Conservation (phyloP, 1,140 invertebrate genomes). For the Eriocheir sinensis region DNA sequence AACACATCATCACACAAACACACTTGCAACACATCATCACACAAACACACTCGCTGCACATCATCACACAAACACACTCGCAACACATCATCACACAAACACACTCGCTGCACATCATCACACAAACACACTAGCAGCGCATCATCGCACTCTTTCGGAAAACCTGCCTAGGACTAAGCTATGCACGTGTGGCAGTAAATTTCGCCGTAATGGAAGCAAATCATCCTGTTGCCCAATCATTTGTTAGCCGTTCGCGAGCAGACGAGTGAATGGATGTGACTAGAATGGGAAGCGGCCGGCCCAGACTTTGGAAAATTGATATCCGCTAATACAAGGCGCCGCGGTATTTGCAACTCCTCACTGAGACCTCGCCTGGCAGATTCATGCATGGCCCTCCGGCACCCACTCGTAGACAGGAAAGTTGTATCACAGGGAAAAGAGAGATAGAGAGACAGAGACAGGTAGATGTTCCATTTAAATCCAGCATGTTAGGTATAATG, state of each 20-base stretch:
- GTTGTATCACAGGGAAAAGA: too few relatives aligned
- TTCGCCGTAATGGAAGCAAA: neutral
- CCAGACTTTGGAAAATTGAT: neutral
- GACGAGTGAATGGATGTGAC: neutral
- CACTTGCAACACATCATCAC: neutral
- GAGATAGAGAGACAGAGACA: too few relatives aligned
- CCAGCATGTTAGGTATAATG: too few relatives aligned
- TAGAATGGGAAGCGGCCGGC: neutral
- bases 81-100: neutral
- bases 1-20: neutral
- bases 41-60: too few relatives aligned
- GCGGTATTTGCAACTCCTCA: neutral
- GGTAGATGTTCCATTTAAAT: too few relatives aligned
- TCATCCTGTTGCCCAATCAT: neutral
- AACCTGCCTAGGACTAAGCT: neutral
- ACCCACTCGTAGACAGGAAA: constrained; percentile 45
- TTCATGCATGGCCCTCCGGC: neutral
- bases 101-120: neutral
- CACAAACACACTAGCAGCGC: neutral
- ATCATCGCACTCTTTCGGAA: neutral
- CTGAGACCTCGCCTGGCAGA: neutral
- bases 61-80: neutral
- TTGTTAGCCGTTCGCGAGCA: neutral
- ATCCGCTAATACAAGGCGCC: neutral
- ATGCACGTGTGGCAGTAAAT: neutral